A percentile compares a stretch with the other conserved stretches of the same genome.
Conservation (phyloP, 2,797 vertebrate genomes). For the Notolepis coatsorum region DNA sequence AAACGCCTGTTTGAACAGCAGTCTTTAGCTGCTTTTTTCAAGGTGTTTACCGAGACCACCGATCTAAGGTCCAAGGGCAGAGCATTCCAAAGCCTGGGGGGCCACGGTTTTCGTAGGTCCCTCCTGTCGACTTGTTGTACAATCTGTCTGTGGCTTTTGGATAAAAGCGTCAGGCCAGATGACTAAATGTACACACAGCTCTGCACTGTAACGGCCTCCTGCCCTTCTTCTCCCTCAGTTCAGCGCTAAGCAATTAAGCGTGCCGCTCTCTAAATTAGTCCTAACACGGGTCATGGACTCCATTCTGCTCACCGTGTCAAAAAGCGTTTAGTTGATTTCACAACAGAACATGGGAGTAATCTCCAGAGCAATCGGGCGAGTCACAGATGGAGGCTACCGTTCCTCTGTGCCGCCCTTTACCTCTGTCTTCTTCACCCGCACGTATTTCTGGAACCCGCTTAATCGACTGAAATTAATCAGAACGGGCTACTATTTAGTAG, state of each 20-base stretch:
- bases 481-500: conserved; percentile 23
- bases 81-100: no score
- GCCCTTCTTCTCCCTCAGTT: conserved; percentile 22
- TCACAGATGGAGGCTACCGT: conserved; percentile 19
- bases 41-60: no score
- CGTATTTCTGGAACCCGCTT: conserved; percentile 10
- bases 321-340: conserved; percentile 56
- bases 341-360: conserved; percentile 40
- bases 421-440: background rate
- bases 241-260: conserved; percentile 50
- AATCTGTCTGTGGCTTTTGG: no score
- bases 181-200: no score
- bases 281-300: conserved; percentile 44
- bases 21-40: no score
- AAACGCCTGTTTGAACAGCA: no score
- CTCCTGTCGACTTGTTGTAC: no score
- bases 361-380: conserved; percentile 41
- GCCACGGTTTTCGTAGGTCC: no score
- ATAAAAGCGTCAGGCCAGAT: no score
- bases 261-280: conserved; percentile 53
- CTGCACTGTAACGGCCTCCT: background rate
- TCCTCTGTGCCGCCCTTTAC: conserved; percentile 1
- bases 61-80: no score
- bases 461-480: conserved; percentile 32
- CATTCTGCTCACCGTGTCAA: conserved; percentile 48